These are phyloP conservation scores for human (Homo sapiens) DNA, from an alignment of 2,113 vertebrate genomes.

Conservation along the genomic window GRCh38 chr12:3354501-3355000, in stretches of 20 bases:
- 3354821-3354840: background rate
- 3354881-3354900: background rate
- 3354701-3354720: background rate
- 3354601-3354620: background rate
- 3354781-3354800: background rate
- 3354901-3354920: background rate
- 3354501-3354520: background rate
- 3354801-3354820: background rate
- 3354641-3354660: no score
- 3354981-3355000: background rate
- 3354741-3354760: background rate
- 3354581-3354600: background rate
- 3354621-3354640: no score
- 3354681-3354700: background rate
- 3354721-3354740: background rate
- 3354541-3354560: rapidly evolving
- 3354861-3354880: background rate
- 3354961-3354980: background rate
- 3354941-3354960: background rate
- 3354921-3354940: background rate
- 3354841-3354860: background rate
- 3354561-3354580: background rate
- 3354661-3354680: background rate
- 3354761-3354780: rapidly evolving
- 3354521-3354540: background rate